phyloP scores from a whole-genome alignment of 2,888 invertebrate species.

The Blastobasis lacticolella region DNA sequence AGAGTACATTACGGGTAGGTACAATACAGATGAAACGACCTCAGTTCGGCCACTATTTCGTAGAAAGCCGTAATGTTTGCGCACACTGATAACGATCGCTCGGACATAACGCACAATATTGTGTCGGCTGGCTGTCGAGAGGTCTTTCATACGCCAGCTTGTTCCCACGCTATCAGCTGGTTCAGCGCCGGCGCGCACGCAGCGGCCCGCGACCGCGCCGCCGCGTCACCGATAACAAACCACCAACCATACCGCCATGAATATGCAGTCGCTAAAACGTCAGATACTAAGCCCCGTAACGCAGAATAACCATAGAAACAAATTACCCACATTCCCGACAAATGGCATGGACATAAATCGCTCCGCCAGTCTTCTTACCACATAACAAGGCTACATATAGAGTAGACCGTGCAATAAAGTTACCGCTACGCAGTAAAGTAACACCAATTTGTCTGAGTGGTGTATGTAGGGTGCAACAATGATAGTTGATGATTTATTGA shows the following conservation, averaged over 20 bases:
- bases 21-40: too few species aligned
- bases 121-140: constrained; percentile 13
- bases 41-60: too few species aligned
- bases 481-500: constrained; percentile 45
- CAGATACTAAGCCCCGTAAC: not conserved
- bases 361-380: constrained; percentile 1
- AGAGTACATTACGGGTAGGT: too few species aligned
- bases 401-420: constrained; percentile 1
- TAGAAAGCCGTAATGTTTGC: not conserved
- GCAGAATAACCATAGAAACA: not conserved
- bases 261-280: constrained; percentile 13
- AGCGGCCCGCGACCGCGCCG: constrained; percentile 30
- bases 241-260: constrained; percentile 15
- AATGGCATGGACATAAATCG: not conserved
- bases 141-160: constrained; percentile 38
- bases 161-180: constrained; percentile 67
- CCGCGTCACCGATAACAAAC: constrained; percentile 23
- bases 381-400: not conserved
- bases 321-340: not conserved
- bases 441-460: constrained; percentile 13
- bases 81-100: not conserved
- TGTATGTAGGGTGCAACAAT: constrained; percentile 20
- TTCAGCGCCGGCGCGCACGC: constrained; percentile 53
- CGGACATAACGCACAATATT: constrained; percentile 15
- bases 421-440: constrained; percentile 7